A percentile compares a stretch with the other conserved stretches of the same genome.
Conservation (phyloP, 2,888 invertebrate genomes). For the Apamea anceps region DNA sequence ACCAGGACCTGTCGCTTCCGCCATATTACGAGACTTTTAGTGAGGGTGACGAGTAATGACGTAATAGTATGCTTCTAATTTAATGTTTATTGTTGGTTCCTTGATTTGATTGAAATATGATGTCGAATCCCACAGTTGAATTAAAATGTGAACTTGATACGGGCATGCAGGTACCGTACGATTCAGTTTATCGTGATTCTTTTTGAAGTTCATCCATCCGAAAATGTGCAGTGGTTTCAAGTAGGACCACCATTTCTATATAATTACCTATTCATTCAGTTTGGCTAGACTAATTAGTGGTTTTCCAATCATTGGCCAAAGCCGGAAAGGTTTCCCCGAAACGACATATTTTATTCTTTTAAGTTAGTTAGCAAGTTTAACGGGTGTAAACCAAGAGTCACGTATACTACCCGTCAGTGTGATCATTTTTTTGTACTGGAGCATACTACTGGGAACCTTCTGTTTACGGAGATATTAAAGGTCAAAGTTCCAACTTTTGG, state of each 20-base stretch:
- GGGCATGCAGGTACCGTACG: conserved; percentile 48
- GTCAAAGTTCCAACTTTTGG: neutral
- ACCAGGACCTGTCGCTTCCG: conserved; percentile 83
- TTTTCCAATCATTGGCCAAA: neutral
- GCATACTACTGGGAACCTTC: no score
- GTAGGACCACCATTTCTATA: neutral
- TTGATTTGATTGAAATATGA: conserved; percentile 41
- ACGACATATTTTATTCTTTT: neutral
- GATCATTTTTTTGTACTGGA: neutral
- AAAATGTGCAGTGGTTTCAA: conserved; percentile 21
- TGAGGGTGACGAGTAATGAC: conserved; percentile 77
- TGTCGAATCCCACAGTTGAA: conserved; percentile 29
- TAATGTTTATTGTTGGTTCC: conserved; percentile 48
- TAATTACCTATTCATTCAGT: neutral
- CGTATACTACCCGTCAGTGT: neutral
- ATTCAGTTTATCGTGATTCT: conserved; percentile 13
- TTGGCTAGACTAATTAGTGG: neutral
- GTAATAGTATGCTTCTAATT: conserved; percentile 56
- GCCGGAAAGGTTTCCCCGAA: neutral
- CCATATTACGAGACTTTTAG: conserved; percentile 72
- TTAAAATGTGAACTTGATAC: conserved; percentile 25
- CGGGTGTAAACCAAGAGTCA: neutral
- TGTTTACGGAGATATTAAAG: neutral
- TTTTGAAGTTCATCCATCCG: conserved; percentile 12
- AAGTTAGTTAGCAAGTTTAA: neutral